Percentiles rank a stretch among this genome's conserved stretches.
Evolutionary conservation across 35 echinoderm and acorn worm genomes (phyloP).

Genomic region (Heliocidaris tuberculata): DNA sequence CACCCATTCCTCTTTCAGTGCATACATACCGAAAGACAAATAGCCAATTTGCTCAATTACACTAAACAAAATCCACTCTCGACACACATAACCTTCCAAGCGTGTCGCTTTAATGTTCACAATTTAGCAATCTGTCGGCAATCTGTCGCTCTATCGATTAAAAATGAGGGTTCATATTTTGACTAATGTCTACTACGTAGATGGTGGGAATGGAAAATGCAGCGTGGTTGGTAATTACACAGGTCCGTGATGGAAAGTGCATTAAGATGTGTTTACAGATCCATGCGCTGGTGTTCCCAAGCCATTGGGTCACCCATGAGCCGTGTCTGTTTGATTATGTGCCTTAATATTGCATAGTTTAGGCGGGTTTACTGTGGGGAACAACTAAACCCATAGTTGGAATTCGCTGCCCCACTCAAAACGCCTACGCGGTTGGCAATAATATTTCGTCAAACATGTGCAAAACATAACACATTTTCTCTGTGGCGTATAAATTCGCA

Average conservation of each 20-base stretch:
- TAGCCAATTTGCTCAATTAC: not conserved
- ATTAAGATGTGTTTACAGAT: slow-evolving; percentile 37
- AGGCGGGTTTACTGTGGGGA: not conserved
- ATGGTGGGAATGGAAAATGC: not conserved
- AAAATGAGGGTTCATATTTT: slow-evolving; percentile 14
- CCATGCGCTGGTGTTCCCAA: not conserved
- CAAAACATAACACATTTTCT: not conserved
- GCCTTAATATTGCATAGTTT: slow-evolving; percentile 18
- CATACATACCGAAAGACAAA: not conserved
- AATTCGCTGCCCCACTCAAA: not conserved
- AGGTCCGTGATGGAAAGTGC: not conserved
- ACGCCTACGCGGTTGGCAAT: not conserved
- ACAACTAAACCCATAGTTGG: not conserved
- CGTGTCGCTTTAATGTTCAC: slow-evolving; percentile 9
- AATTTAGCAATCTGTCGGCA: slow-evolving; percentile 11
- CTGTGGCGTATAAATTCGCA: no score
- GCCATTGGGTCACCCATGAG: slow-evolving; percentile 14
- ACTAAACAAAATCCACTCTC: not conserved
- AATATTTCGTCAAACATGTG: not conserved
- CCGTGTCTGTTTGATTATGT: slow-evolving; percentile 29
- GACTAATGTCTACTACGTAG: not conserved
- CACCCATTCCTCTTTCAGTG: not conserved
- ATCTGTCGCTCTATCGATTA: not conserved
- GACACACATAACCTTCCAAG: not conserved
- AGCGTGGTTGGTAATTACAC: slow-evolving; percentile 26